These are phyloP conservation scores for Bubo bubo DNA, from an alignment of 2,113 vertebrate species.

Conservation along the genomic window DNA sequence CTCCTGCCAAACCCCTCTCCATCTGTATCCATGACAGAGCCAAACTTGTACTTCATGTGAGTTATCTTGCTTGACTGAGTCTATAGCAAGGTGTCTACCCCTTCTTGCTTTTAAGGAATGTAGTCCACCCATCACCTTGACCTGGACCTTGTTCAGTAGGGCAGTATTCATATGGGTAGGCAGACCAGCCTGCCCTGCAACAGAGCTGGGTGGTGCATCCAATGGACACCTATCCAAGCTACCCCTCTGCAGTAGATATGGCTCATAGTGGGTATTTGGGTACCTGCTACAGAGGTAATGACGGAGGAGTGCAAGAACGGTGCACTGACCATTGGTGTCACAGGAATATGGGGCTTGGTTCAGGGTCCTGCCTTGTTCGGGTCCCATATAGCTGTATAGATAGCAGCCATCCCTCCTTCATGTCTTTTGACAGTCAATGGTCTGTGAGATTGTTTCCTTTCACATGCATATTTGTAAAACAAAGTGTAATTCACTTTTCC, in stretches of 20 bases:
- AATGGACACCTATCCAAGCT: neutral
- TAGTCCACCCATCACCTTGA: fast-evolving
- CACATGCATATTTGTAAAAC: neutral
- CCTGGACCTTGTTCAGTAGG: neutral
- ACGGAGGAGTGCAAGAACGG: neutral
- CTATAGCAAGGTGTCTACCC: neutral
- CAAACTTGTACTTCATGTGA: neutral
- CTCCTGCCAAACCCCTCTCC: neutral
- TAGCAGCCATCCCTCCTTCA: neutral
- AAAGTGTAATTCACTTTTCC: neutral
- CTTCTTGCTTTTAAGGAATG: neutral
- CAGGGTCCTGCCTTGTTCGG: neutral
- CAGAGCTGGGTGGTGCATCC: neutral
- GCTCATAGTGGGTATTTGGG: neutral
- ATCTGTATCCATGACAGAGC: neutral
- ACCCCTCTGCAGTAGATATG: fast-evolving
- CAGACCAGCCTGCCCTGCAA: neutral
- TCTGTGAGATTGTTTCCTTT: neutral
- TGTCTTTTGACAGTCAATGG: neutral
- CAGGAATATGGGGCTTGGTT: neutral
- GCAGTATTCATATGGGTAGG: fast-evolving
- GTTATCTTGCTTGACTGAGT: neutral
- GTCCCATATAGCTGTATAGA: neutral
- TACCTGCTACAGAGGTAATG: neutral
- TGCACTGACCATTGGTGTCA: neutral